These are phyloP conservation scores for Ormyrus thymus DNA, from an alignment of 2,888 invertebrate species.

Conservation along the genomic window DNA sequence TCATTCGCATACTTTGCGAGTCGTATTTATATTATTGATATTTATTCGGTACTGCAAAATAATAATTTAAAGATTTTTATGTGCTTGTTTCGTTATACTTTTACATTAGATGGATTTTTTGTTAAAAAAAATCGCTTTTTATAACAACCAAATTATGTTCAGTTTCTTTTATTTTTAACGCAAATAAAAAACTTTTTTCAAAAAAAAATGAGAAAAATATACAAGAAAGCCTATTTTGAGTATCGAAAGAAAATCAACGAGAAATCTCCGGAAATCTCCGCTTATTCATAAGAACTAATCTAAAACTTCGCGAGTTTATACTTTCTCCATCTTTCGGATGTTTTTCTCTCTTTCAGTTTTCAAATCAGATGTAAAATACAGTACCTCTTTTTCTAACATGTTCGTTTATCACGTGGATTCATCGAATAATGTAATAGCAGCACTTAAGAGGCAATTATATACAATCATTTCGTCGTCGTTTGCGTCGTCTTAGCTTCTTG, in stretches of 20 bases:
- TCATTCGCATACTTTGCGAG: constrained; percentile 19
- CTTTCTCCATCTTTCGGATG: constrained; percentile 1
- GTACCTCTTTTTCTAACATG: constrained; percentile 12
- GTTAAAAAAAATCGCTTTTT: background rate
- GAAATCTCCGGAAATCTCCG: constrained; percentile 7
- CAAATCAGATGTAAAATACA: constrained; percentile 28
- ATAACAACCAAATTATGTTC: constrained; percentile 1
- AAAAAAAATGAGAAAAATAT: constrained; percentile 23
- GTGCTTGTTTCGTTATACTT: background rate
- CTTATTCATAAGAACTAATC: constrained; percentile 6
- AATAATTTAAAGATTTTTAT: constrained; percentile 15
- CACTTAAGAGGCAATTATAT: constrained; percentile 37
- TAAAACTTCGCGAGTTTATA: constrained; percentile 5
- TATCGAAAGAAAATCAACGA: constrained; percentile 24
- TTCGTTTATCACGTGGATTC: constrained; percentile 8
- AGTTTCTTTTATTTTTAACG: constrained; percentile 14
- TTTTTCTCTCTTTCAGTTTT: background rate
- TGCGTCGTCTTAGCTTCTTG: constrained; percentile 65
- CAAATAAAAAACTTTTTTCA: constrained; percentile 8
- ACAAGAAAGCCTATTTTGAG: constrained; percentile 10
- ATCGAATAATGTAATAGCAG: constrained; percentile 35
- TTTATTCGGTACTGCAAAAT: constrained; percentile 22
- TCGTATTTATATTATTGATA: constrained; percentile 8
- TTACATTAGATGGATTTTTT: constrained; percentile 4
- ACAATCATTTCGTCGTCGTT: constrained; percentile 26